A percentile compares a stretch with the other conserved stretches of the same genome.
Conservation (phyloP, 2,797 vertebrate genomes). For the Gadopsis bispinosus region DNA sequence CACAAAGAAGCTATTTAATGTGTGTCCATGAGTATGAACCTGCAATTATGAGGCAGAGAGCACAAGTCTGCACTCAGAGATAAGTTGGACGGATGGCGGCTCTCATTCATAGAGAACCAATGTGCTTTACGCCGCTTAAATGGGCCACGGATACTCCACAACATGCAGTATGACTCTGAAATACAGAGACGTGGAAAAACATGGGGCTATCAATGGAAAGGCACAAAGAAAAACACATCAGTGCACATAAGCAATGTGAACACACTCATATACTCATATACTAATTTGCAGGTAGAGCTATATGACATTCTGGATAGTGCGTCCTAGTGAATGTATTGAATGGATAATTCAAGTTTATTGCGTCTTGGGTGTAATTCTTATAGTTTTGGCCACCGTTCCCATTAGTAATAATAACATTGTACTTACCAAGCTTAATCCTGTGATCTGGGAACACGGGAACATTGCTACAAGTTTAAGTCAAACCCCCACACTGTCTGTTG, state of each 20-base stretch:
- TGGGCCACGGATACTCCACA: conserved; percentile 51
- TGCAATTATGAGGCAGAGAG: conserved; percentile 67
- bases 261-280: not conserved
- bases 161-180: conserved; percentile 40
- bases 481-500: not conserved
- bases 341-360: not conserved
- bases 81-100: conserved; percentile 74
- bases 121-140: conserved; percentile 57
- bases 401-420: conserved; percentile 4
- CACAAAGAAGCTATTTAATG: conserved; percentile 74
- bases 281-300: not conserved
- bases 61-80: conserved; percentile 74
- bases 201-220: conserved; percentile 16
- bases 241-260: conserved; percentile 3
- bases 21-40: conserved; percentile 62
- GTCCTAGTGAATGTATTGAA: not conserved
- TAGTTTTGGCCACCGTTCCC: not conserved
- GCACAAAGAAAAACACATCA: not conserved
- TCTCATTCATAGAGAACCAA: conserved; percentile 68
- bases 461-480: not conserved
- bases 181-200: conserved; percentile 38
- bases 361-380: not conserved
- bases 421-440: not conserved
- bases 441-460: not conserved
- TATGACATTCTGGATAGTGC: not conserved